Percentiles rank a stretch among this genome's conserved stretches.
Conservation (phyloP, 35 echinoderm and acorn worm species). For the Diadema setosum region DNA sequence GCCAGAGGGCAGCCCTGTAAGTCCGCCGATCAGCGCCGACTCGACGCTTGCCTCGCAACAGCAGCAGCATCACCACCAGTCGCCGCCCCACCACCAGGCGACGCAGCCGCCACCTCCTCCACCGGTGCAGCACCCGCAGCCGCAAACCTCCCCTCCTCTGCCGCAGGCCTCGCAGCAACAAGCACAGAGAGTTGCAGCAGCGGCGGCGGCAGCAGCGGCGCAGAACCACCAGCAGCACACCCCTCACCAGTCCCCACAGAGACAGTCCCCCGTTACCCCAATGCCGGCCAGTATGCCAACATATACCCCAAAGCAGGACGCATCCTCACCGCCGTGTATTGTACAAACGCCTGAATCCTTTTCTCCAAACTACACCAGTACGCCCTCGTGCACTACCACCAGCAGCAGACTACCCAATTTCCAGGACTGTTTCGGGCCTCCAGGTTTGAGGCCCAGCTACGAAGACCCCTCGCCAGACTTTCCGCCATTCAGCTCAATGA, state of each 20-base stretch:
- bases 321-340: slow-evolving; percentile 18
- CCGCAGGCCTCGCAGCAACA: background rate
- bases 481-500: slow-evolving; percentile 1
- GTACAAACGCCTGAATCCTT: slow-evolving; percentile 13
- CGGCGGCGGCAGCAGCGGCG: background rate
- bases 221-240: slow-evolving; percentile 7
- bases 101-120: background rate
- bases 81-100: background rate
- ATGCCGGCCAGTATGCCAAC: slow-evolving; percentile 20
- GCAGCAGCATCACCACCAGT: background rate
- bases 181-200: background rate
- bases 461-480: slow-evolving; percentile 4
- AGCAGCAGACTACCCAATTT: slow-evolving; percentile 9
- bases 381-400: background rate
- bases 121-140: background rate
- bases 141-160: background rate
- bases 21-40: slow-evolving; percentile 2
- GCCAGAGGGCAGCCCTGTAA: background rate
- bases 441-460: slow-evolving; percentile 2
- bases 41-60: background rate
- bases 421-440: background rate
- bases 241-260: slow-evolving; percentile 9
- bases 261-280: slow-evolving; percentile 9
- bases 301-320: slow-evolving; percentile 2
- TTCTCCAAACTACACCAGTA: background rate